Evolutionary conservation across 1,140 invertebrate species (phyloP).

Genomic region (Procambarus clarkii): DNA sequence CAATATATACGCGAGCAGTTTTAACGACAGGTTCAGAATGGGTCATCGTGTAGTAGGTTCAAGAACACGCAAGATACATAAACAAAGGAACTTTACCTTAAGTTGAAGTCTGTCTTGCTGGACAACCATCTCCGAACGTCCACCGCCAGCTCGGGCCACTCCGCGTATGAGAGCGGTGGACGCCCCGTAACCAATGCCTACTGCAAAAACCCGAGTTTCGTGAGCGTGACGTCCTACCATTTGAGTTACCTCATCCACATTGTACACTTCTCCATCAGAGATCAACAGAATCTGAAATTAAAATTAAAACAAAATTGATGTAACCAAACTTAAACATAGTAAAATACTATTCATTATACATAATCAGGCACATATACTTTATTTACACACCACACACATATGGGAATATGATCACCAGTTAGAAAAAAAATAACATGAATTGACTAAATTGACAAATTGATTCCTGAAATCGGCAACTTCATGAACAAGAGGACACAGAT

Average conservation of each 20-base stretch:
- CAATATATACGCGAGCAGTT: no score
- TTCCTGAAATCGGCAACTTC: no score
- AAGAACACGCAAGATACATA: no score
- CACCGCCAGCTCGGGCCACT: slow-evolving; percentile 75
- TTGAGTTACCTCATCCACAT: slow-evolving; percentile 74
- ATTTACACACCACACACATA: no score
- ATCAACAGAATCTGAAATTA: slow-evolving; percentile 68
- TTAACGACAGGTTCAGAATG: no score
- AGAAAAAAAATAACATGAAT: neutral
- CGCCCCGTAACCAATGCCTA: slow-evolving; percentile 75
- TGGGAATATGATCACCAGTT: no score
- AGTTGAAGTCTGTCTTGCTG: slow-evolving; percentile 74
- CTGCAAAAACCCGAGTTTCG: slow-evolving; percentile 74
- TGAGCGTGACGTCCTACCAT: slow-evolving; percentile 74
- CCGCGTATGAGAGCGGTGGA: slow-evolving; percentile 75
- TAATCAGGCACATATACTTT: no score
- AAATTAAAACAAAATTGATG: neutral
- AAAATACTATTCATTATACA: no score
- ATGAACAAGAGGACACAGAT: no score
- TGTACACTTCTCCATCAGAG: slow-evolving; percentile 75
- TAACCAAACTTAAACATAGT: no score
- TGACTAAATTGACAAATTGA: no score
- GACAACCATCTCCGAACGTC: slow-evolving; percentile 75
- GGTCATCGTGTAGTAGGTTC: no score
- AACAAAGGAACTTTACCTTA: slow-evolving; percentile 72